Evolutionary conservation across 1,140 invertebrate genomes (phyloP).

Genomic region (Ectropis grisescens): DNA sequence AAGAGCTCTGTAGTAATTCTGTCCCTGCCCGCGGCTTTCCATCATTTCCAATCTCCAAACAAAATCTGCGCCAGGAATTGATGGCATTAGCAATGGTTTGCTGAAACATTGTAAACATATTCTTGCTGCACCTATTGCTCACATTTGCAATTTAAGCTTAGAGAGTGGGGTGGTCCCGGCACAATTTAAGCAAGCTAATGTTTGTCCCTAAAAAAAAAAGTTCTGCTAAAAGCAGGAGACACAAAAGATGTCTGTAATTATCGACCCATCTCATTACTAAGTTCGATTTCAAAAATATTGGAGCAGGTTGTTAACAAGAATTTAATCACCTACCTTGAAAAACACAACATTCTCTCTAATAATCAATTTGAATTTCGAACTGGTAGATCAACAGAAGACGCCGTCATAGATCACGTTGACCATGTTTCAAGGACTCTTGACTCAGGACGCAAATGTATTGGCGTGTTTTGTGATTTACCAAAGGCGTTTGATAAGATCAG

Average conservation of each 20-base stretch:
- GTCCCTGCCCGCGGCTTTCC: no score
- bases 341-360: constrained; percentile 1
- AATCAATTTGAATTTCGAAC: constrained; percentile 4
- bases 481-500: constrained; percentile 9
- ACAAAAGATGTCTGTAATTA: constrained; percentile 5
- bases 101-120: no score
- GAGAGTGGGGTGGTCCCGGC: no score
- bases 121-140: no score
- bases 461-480: constrained; percentile 5
- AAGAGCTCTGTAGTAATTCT: no score
- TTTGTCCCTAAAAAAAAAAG: no score
- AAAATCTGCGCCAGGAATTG: no score
- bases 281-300: constrained; percentile 6
- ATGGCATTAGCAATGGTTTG: no score
- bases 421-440: not conserved
- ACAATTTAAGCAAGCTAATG: no score
- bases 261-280: constrained; percentile 10
- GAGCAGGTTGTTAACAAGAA: constrained; percentile 3
- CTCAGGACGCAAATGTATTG: constrained; percentile 1
- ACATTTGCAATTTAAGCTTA: no score
- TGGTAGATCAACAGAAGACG: constrained; percentile 8
- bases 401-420: not conserved
- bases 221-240: constrained; percentile 8
- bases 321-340: not conserved
- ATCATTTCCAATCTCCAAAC: no score